Base-by-base conservation (phyloP, 2,797 vertebrate genomes). In the Propithecus perrieri region DNA sequence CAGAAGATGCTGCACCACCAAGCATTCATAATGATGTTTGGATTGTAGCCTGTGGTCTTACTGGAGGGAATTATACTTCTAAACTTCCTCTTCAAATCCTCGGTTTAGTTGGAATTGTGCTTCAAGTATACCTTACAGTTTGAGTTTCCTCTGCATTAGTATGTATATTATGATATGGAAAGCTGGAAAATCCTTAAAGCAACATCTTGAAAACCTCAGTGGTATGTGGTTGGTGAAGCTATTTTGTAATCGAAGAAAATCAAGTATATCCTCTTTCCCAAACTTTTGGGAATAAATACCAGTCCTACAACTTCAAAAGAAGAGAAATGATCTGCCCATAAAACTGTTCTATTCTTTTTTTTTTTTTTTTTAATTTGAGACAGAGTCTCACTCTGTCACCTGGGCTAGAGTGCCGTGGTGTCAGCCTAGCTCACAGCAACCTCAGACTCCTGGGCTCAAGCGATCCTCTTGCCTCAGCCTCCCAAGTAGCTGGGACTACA, bases 21-120 rank as follows among this genome's bases (percentile, higher is more conserved):
- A 11, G 12, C 28, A 67, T 96, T 90, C 15, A 63, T 92, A 50
- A 88, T 67, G 72, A 71, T 91, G 38, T 89, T 95, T 95, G 76
- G 33, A 46, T 91, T 63, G 7, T 48, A 89, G 33, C 24, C 33
- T 71, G 18, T 50, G 74, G 24, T 71, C 67, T 35, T 80, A 18
- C 35, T 86, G 50, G 65, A 46, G 26, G 57, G 38, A 41, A 84
- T 67, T 72, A 5, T 76, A 55, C 88, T 96, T 96, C 59, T 95
- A 85, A 95, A 76, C 35, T 91, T 89, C 46, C 46, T 83, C 50
- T 81, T 75, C 33, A 85, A 33, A 43, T 85, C 55, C 63, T 91
- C 86, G 71, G 28, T 48, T 89, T 86, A 93, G 55, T 75, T 93
- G 61, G 43, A 95, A 86, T 78, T 63, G 43, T 95, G 43, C 67